A percentile compares a stretch with the other conserved stretches of the same genome.
phyloP scores from a whole-genome alignment of 2,113 vertebrate genomes.

The Barbus barbus region DNA sequence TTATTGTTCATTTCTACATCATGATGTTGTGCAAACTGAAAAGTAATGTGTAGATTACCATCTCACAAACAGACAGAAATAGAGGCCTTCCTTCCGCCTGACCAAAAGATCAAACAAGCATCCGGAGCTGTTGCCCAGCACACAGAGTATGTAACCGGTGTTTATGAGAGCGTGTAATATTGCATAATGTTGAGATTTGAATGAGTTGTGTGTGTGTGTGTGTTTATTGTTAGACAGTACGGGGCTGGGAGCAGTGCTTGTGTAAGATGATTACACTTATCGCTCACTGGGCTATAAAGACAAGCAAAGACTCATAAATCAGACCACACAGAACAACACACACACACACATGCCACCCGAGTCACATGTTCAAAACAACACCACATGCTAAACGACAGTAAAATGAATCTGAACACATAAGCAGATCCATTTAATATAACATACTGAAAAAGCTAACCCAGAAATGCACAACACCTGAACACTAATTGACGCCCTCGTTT shows the following conservation, averaged over 20 bases:
- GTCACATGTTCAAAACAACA: slow-evolving; percentile 25
- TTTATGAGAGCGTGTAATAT: slow-evolving; percentile 31
- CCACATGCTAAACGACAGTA: neutral
- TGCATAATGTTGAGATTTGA: slow-evolving; percentile 51
- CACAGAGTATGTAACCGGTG: slow-evolving; percentile 15
- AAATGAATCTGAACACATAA: neutral
- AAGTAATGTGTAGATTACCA: slow-evolving; percentile 23
- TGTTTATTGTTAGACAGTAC: slow-evolving; percentile 39
- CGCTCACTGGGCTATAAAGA: slow-evolving; percentile 48
- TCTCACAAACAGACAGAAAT: slow-evolving; percentile 13
- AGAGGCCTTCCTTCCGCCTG: slow-evolving; percentile 20
- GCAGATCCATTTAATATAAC: neutral
- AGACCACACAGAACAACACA: slow-evolving; percentile 20
- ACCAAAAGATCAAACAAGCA: slow-evolving; percentile 49
- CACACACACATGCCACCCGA: neutral
- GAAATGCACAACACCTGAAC: neutral
- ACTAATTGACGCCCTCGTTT: neutral
- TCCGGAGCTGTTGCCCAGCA: slow-evolving; percentile 1
- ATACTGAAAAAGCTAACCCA: too few relatives aligned
- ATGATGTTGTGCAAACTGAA: neutral
- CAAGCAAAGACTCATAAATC: slow-evolving; percentile 50
- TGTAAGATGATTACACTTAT: slow-evolving; percentile 57
- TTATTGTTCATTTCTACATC: neutral
- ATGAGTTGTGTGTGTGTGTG: slow-evolving; percentile 20
- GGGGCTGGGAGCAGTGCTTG: slow-evolving; percentile 30